Percentiles rank a stretch among this genome's conserved stretches.
phyloP scores from a whole-genome alignment of 1,140 invertebrate genomes.

The Brachionus rubens region DNA sequence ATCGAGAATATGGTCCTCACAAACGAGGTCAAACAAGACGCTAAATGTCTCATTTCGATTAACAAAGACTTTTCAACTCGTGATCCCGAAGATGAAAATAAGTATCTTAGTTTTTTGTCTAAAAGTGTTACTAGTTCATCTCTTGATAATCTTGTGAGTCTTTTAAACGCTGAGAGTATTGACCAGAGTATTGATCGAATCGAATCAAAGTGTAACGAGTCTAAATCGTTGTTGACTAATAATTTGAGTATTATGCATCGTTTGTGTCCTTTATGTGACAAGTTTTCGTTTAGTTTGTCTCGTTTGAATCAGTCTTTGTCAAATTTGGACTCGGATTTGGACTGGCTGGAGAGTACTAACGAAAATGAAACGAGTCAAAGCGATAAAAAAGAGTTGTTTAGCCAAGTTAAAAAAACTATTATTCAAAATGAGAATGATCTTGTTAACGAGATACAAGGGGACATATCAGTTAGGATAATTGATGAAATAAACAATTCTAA shows the following conservation, averaged over 20 bases:
- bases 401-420: neutral
- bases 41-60: neutral
- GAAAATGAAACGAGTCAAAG: neutral
- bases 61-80: neutral
- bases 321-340: neutral
- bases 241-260: constrained; percentile 10
- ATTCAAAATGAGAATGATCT: neutral
- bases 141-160: neutral
- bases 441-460: neutral
- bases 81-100: neutral
- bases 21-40: neutral
- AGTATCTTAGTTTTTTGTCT: neutral
- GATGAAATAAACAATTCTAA: neutral
- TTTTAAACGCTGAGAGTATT: neutral
- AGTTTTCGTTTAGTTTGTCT: neutral
- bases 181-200: neutral
- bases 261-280: constrained; percentile 14
- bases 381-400: neutral
- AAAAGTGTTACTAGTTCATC: neutral
- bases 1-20: neutral
- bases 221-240: neutral
- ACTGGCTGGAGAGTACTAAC: neutral
- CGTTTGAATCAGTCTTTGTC: constrained; percentile 2
- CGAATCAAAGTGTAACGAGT: neutral
- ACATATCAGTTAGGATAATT: neutral